Base-by-base conservation (phyloP, 2,113 vertebrate species). In the Athene noctua region DNA sequence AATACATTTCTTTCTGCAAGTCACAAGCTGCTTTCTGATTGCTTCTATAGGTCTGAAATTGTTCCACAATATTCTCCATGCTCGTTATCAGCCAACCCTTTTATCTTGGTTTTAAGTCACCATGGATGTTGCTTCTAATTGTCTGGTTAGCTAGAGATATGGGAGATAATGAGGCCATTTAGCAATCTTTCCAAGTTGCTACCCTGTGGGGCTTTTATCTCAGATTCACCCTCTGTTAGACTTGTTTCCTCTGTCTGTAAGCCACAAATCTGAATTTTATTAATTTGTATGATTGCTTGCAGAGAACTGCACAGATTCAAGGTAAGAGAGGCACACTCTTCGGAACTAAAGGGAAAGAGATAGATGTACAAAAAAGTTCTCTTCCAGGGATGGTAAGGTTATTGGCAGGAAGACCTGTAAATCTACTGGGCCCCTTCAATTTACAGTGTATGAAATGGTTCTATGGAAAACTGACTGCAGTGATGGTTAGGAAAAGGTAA, bases 51-150 rank as follows among this genome's bases (percentile, higher is more conserved):
- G 3, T 5, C 20, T 79, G 52, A 85, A 92, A 71, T 11, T 62
- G 17, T 10, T 51, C 21, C 6, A 23, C 29, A 55, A 82, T 26
- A 51, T 38, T 72, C 25, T 74, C 32, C 5, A 23, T 67, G 26
- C 29, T 51, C 0, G 0, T 79, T 75, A 85, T 6, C 32, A 93
- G 26, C 13, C 34, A 86, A 54, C 3, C 1, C 6, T 73, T 91
- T 75, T 58, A 17, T 78, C 18, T 3, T 77, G 36, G 19, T 89
- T 96, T 78, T 54, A 84, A 84, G 55, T 27, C 46, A 54, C 17
- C 11, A 7, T 16, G 38, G 51, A 93, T 12, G 13, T 27, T 80
- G 19, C 47, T 77, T 93, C 52, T 81, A 73, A 62, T 47, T 72
- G 4, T 54, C 62, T 73, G 40, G 17, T 72, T 80, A 77, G 23